A percentile compares a stretch with the other conserved stretches of the same genome.
Conservation (phyloP, 2,113 vertebrate genomes). For the Ranitomeya imitator region DNA sequence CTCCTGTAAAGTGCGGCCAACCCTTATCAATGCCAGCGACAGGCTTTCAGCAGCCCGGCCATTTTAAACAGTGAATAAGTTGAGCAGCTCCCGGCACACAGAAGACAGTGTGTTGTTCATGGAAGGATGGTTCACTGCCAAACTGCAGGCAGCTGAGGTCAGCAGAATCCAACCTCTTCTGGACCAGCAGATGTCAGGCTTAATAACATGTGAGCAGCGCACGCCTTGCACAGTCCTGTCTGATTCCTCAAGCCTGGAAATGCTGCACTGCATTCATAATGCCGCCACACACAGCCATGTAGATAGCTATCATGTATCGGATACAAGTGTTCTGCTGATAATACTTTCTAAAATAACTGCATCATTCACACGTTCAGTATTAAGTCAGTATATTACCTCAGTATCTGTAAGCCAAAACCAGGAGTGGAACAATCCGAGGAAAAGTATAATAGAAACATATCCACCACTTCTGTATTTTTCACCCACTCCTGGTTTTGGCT, state of each 20-base stretch:
- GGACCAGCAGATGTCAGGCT: conserved; percentile 61
- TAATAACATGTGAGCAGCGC: background rate
- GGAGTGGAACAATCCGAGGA: too few relatives aligned
- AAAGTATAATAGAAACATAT: too few relatives aligned
- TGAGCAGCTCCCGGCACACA: conserved; percentile 60
- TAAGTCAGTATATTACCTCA: too few relatives aligned
- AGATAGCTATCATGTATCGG: background rate
- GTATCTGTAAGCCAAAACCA: too few relatives aligned
- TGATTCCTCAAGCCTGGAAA: background rate
- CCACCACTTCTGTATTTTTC: too few relatives aligned
- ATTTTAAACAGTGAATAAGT: conserved; percentile 64
- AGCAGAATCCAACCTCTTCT: conserved; percentile 61
- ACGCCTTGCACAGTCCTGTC: background rate
- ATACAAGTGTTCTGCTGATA: background rate
- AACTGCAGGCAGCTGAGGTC: conserved; percentile 71
- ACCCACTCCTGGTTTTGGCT: too few relatives aligned
- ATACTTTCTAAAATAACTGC: too few relatives aligned
- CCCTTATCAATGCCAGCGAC: conserved; percentile 67
- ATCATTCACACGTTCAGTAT: too few relatives aligned
- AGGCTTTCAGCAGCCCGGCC: conserved; percentile 67
- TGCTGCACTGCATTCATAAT: background rate
- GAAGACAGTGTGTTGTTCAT: conserved; percentile 72
- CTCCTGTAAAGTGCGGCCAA: conserved; percentile 66
- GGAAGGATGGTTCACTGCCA: conserved; percentile 70
- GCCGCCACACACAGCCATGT: background rate